Base-by-base conservation (phyloP, 2,113 vertebrate species). In the Tupaia tana region DNA sequence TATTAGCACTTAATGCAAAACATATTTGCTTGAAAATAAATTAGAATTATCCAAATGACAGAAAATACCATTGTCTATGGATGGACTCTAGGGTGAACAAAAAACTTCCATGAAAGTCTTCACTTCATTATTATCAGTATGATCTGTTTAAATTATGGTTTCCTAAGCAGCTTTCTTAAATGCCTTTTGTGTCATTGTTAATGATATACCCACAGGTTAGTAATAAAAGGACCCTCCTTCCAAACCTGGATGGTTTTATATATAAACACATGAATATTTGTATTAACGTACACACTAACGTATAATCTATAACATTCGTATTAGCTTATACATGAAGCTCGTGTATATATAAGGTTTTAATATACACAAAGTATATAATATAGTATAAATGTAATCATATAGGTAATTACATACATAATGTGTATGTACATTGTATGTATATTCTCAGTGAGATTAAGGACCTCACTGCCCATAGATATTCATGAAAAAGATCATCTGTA, bases 1-100 rank as follows among this genome's bases (percentile, higher is more conserved):
- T 54, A 70, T 16, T 34, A 14, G 56, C 29, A 73, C 61, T 89
- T 82, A 93, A 54, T 56, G 52, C 18, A 61, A 96, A 96, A 81
- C 16, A 75, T 11, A 92, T 20, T 20, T 84, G 10, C 86, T 78
- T 52, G 10, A 93, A 75, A 92, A 85, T 80, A 86, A 93, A 22
- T 56, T 61, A 87, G 56, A 92, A 80, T 67, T 71, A 73, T 15
- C 34, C 52, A 88, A 86, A 80, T 90, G 83, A 58, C 7, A 85
- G 52, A 89, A 91, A 89, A 89, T 34, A 16, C 9, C 43, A 52
- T 43, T 92, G 15, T 66, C n/a, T 10, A 2, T 34, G 54, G 58
- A 52, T 74, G 29, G 54, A 84, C 31, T 78, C 43, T 16, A 52
- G 13, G 80, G 2, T 74, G 54, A 94, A 86, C n/a, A 90, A 75